Evolutionary conservation across 1,140 invertebrate genomes (phyloP), one percentile per base, ranked within the genome.

Genomic region (Drosophila athabasca): DNA sequence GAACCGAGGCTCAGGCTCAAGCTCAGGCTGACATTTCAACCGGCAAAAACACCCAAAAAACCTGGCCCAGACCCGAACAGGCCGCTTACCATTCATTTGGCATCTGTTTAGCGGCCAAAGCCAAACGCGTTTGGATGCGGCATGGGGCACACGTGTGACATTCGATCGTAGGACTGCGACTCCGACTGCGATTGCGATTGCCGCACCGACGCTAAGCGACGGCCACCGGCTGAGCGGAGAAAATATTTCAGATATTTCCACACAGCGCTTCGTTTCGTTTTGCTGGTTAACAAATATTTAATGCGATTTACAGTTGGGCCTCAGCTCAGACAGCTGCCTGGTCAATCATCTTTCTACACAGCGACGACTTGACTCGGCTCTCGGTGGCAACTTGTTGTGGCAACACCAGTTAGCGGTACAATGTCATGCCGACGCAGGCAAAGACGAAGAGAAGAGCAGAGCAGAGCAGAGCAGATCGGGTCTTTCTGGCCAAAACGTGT

Each of bases 231-330:
- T 39, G 62, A 50, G 44, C 74, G 55, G 60, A 31, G 64, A 58
- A 80, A 70, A 71, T 66, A 80, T 79, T 79, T 61, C 58, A 60
- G 73, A 54, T 75, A 79, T 76, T 79, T 80, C 64, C 76, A 53
- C 64, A 78, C 45, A 46, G 62, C 52, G 77, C 75, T 79, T 79
- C 17, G 17, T 19, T 19, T 19, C 59, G 51, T 59, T 75, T 75
- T 61, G 65, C 70, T 80, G 64, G 76, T 79, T 80, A 76, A 80
- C 77, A 79, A 79, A 79, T 76, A 80, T 68, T 80, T 76, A 80
- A 79, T 80, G 78, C 71, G 77, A 64, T 79, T 79, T 79, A 79
- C 78, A 80, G 58, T 70, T 75, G 65, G 51, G 55, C 57, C 76
- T 80, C 17, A 19, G 17, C 17, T 19, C 61, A 44, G 65, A 51